Evolutionary conservation across 2,888 invertebrate species (phyloP).

Genomic region (Campoletis raptor): DNA sequence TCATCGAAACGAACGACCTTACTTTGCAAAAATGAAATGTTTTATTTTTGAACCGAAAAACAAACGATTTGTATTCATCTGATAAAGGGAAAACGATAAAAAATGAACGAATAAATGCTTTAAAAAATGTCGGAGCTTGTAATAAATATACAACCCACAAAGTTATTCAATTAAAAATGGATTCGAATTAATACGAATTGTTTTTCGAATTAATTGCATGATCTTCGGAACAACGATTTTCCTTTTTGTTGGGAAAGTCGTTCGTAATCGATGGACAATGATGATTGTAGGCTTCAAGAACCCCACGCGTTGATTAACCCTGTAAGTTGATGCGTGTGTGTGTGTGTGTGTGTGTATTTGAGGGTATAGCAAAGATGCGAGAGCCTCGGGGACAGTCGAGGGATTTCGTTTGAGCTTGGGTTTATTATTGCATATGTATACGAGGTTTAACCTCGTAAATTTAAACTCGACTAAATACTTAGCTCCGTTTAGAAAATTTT

Average conservation of each 20-base stretch:
- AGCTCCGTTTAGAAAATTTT: background rate
- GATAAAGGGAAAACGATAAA: too few relatives aligned
- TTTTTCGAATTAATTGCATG: too few relatives aligned
- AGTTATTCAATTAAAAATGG: too few relatives aligned
- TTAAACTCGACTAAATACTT: background rate
- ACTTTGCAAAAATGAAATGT: background rate
- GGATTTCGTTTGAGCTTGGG: conserved; percentile 63
- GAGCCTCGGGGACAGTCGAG: conserved; percentile 40
- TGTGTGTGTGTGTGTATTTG: conserved; percentile 20
- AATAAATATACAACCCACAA: too few relatives aligned
- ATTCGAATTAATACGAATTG: too few relatives aligned
- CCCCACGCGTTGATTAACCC: conserved; percentile 49
- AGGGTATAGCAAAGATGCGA: conserved; percentile 31
- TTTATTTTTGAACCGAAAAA: too few relatives aligned
- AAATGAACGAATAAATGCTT: too few relatives aligned
- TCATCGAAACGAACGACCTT: background rate
- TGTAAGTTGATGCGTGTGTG: conserved; percentile 14
- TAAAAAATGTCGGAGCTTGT: background rate
- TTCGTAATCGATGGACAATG: conserved; percentile 11
- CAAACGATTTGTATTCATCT: background rate
- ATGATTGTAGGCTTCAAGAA: conserved; percentile 45
- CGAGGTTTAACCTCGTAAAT: background rate
- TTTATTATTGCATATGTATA: conserved; percentile 40
- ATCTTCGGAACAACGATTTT: background rate
- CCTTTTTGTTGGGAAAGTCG: background rate